phyloP scores from a whole-genome alignment of 2,888 invertebrate genomes.

The Nemurella pictetii region DNA sequence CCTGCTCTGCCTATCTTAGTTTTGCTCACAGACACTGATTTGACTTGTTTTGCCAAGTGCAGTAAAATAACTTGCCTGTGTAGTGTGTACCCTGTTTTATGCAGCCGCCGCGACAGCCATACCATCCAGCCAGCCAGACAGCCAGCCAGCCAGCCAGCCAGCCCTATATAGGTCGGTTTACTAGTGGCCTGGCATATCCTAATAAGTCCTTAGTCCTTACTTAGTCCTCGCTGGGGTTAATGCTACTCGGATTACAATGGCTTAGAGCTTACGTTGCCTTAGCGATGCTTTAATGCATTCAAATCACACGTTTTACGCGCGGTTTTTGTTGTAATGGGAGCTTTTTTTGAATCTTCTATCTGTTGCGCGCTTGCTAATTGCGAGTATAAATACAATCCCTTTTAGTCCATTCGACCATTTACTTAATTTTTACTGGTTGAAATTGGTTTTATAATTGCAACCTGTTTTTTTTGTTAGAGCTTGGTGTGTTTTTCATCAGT shows the following conservation, averaged over 20 bases:
- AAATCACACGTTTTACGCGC: neutral
- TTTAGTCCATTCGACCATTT: neutral
- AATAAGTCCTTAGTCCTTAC: neutral
- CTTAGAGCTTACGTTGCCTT: neutral
- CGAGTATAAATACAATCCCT: neutral
- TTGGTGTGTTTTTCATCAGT: neutral
- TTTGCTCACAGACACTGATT: neutral
- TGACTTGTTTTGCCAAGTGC: constrained; percentile 23
- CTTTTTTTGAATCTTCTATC: neutral
- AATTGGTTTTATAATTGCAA: neutral
- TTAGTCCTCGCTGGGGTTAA: neutral
- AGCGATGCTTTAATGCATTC: neutral
- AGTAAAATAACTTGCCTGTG: constrained; percentile 5
- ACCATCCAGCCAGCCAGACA: too few relatives aligned
- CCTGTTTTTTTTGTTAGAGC: neutral
- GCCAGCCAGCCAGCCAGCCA: too few relatives aligned
- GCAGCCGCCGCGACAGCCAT: neutral
- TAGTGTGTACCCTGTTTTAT: neutral
- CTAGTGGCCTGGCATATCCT: neutral
- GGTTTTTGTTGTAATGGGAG: neutral
- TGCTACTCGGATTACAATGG: neutral
- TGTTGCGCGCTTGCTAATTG: neutral
- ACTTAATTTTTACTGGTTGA: neutral
- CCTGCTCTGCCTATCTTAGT: constrained; percentile 1
- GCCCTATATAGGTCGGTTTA: neutral